Evolutionary conservation across 2,888 invertebrate species (phyloP).

Genomic region (Zaprionus bogoriensis): DNA sequence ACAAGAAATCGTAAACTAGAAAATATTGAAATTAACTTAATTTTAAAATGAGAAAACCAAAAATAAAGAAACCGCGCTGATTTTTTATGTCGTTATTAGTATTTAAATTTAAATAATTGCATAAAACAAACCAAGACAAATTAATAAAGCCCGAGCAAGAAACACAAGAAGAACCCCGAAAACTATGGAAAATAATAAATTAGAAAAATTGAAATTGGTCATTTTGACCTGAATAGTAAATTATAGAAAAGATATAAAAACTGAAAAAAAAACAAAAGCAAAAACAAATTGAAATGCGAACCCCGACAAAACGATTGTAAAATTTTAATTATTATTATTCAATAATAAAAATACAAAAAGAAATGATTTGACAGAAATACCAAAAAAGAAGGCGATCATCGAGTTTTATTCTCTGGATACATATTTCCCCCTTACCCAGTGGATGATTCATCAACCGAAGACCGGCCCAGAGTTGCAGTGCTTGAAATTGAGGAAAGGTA

Average conservation of each 20-base stretch:
- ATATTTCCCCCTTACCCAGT: constrained; percentile 5
- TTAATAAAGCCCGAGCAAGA: constrained; percentile 27
- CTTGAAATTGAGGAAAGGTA: constrained; percentile 35
- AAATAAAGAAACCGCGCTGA: constrained; percentile 71
- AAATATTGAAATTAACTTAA: constrained; percentile 72
- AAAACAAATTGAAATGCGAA: constrained; percentile 52
- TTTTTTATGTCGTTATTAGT: constrained; percentile 82
- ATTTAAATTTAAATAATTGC: constrained; percentile 77
- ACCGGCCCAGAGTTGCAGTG: neutral
- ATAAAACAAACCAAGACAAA: constrained; percentile 52
- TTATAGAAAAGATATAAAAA: constrained; percentile 63
- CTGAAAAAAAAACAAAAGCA: constrained; percentile 47
- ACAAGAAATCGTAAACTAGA: constrained; percentile 68
- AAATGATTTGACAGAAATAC: constrained; percentile 69
- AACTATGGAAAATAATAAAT: constrained; percentile 56
- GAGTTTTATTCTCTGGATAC: constrained; percentile 17
- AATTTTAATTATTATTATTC: constrained; percentile 77
- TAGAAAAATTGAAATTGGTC: constrained; percentile 75
- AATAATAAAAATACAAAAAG: constrained; percentile 72
- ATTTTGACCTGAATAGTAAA: constrained; percentile 79
- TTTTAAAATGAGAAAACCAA: constrained; percentile 59
- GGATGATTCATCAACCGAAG: neutral
- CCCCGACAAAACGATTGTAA: constrained; percentile 62
- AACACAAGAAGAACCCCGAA: constrained; percentile 37
- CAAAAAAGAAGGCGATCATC: constrained; percentile 22